A percentile compares a stretch with the other conserved stretches of the same genome.
phyloP scores from a whole-genome alignment of 1,140 invertebrate species.

The Ceratoteleas bidentatus region DNA sequence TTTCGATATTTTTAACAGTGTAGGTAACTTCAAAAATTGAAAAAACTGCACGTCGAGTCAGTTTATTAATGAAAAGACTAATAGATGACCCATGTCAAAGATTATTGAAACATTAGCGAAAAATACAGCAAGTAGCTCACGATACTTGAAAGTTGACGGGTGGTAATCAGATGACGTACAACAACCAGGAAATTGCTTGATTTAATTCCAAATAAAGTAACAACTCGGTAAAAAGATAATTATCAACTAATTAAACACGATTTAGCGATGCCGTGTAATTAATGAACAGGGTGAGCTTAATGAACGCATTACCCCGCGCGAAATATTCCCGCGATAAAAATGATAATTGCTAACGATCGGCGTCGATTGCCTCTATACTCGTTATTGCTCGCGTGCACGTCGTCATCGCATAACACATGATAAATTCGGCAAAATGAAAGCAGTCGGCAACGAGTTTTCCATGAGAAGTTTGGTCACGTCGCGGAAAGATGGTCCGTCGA shows the following conservation, averaged over 20 bases:
- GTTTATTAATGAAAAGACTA: too few species aligned
- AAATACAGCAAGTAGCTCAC: too few species aligned
- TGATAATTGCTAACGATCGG: slow-evolving; percentile 13
- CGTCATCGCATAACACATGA: slow-evolving; percentile 38
- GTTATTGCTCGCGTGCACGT: slow-evolving; percentile 23
- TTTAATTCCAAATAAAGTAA: not conserved
- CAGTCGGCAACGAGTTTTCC: slow-evolving; percentile 23
- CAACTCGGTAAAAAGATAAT: not conserved
- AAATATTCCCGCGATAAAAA: slow-evolving; percentile 4
- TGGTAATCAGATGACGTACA: too few species aligned
- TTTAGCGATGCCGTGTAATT: not conserved
- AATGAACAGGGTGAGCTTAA: not conserved
- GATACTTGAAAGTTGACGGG: too few species aligned
- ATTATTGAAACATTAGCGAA: too few species aligned
- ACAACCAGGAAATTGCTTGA: too few species aligned
- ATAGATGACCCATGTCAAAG: too few species aligned
- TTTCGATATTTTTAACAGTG: too few species aligned
- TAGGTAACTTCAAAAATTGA: too few species aligned
- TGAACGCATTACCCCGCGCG: not conserved
- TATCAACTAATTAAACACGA: not conserved
- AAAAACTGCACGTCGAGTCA: too few species aligned
- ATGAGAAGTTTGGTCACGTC: slow-evolving; percentile 60
- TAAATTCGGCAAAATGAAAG: slow-evolving; percentile 56
- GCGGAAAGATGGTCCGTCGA: slow-evolving; percentile 58
- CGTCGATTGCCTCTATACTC: not conserved